A percentile compares a stretch with the other conserved stretches of the same genome.
Evolutionary conservation across 64 coral and sea anemone species (phyloP).

Genomic region (Cladopsammia gracilis): DNA sequence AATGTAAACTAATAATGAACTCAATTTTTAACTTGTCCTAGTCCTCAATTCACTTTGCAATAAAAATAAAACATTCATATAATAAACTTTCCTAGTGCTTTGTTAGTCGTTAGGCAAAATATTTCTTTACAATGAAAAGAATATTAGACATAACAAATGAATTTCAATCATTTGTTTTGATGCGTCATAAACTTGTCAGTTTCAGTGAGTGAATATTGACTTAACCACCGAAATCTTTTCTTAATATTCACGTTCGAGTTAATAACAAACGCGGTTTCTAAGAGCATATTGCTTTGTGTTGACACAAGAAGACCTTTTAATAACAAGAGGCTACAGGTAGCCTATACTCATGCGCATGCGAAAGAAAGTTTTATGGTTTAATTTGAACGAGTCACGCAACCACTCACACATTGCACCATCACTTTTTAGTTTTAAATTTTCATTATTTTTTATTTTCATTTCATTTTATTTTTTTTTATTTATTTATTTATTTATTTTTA

Average conservation of each 20-base stretch:
- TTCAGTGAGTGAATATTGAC: neutral
- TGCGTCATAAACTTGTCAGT: neutral
- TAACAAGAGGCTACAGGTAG: too few species aligned
- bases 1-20: too few species aligned
- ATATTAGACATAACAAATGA: neutral
- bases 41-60: neutral
- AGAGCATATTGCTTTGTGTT: conserved; percentile 30
- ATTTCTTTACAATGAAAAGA: neutral
- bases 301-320: conserved; percentile 17
- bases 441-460: too few species aligned
- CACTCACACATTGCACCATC: too few species aligned
- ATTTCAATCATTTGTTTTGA: neutral
- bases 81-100: neutral
- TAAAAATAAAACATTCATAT: neutral
- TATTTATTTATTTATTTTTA: too few species aligned
- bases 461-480: too few species aligned
- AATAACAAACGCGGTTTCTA: conserved; percentile 28
- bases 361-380: too few species aligned
- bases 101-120: neutral
- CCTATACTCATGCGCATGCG: too few species aligned
- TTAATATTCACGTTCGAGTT: conserved; percentile 21
- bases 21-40: neutral
- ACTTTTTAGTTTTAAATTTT: too few species aligned
- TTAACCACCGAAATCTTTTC: neutral
- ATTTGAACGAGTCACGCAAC: too few species aligned